Evolutionary conservation across 2,797 vertebrate genomes (phyloP).

Genomic region (Poecilia velifera): DNA sequence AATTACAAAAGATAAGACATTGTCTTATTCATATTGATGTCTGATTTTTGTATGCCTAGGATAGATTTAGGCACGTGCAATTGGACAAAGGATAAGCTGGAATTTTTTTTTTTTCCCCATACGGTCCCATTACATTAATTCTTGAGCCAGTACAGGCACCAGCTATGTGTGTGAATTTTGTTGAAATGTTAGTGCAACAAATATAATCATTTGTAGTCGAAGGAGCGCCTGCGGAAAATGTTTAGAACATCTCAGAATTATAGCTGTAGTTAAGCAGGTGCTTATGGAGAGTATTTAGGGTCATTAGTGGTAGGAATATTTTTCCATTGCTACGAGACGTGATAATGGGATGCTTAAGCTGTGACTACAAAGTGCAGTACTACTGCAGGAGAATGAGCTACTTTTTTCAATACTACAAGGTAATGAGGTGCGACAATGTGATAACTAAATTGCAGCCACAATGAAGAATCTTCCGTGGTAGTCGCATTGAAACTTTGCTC

Average conservation of each 20-base stretch:
- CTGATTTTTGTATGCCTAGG: not conserved
- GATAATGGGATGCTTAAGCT: not conserved
- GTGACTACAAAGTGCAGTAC: not conserved
- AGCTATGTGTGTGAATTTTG: not conserved
- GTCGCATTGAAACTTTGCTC: too few species aligned
- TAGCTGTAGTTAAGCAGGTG: not conserved
- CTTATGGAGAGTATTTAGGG: not conserved
- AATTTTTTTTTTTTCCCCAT: not conserved
- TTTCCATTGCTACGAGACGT: not conserved
- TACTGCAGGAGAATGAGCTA: not conserved
- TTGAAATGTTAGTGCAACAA: not conserved
- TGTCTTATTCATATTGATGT: not conserved
- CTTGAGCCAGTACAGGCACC: not conserved
- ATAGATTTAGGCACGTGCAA: not conserved
- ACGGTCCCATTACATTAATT: not conserved
- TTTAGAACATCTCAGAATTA: not conserved
- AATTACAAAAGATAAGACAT: not conserved
- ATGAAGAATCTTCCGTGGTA: not conserved
- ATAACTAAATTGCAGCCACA: slow-evolving; percentile 1
- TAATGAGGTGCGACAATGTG: slow-evolving; percentile 2
- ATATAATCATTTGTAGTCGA: not conserved
- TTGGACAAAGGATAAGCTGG: not conserved
- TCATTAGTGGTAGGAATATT: not conserved
- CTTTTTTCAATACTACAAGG: not conserved
- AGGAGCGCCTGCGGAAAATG: not conserved